These are phyloP conservation scores for Lepidurus arcticus DNA, from an alignment of 1,140 invertebrate species.

Conservation along the genomic window DNA sequence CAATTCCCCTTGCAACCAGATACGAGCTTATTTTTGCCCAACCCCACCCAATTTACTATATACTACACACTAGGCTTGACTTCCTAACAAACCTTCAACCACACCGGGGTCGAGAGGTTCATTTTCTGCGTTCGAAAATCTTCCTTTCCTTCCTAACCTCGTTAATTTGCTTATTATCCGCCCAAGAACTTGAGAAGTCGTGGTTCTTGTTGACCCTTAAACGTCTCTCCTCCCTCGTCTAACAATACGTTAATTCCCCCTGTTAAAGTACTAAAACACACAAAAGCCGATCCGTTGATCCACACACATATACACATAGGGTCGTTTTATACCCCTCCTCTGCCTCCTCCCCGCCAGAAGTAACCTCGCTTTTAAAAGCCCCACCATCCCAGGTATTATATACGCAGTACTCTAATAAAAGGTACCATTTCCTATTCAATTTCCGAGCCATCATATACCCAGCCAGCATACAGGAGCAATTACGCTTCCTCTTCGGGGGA, in stretches of 20 bases:
- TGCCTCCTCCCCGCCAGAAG: not conserved
- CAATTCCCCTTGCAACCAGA: too few species aligned
- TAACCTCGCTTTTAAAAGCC: not conserved
- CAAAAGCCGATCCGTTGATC: not conserved
- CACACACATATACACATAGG: not conserved
- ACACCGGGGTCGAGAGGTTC: too few species aligned
- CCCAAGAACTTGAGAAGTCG: too few species aligned
- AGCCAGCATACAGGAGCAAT: not conserved
- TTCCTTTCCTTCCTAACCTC: too few species aligned
- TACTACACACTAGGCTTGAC: too few species aligned
- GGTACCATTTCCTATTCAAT: not conserved
- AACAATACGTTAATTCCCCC: not conserved
- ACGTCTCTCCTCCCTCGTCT: not conserved
- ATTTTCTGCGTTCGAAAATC: too few species aligned
- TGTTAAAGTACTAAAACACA: not conserved
- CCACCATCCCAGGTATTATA: not conserved
- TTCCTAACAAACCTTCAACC: too few species aligned
- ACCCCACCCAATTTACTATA: too few species aligned
- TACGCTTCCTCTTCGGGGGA: not conserved
- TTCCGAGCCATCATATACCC: not conserved
- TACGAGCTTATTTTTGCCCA: too few species aligned
- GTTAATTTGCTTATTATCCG: too few species aligned
- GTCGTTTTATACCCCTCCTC: not conserved
- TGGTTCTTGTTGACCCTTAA: not conserved
- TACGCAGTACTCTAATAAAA: not conserved